Percentiles rank a stretch among this genome's conserved stretches.
Evolutionary conservation across 92 coral and sea anemone genomes (phyloP).

Genomic region (Phenganax marumi): DNA sequence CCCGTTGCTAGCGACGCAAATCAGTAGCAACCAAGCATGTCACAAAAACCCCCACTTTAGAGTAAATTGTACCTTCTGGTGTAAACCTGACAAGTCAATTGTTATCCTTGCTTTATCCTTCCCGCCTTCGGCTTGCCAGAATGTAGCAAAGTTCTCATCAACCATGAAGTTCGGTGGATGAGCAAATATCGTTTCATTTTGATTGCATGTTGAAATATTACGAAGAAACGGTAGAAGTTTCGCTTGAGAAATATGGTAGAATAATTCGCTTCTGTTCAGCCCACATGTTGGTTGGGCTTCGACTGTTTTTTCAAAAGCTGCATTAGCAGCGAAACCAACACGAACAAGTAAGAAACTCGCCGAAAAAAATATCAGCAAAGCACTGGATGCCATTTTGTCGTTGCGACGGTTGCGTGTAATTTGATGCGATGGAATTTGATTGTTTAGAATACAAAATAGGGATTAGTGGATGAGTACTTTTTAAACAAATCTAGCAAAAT

Average conservation of each 20-base stretch:
- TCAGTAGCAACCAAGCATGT: not conserved
- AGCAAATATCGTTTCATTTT: conserved; percentile 51
- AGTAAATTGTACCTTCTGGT: conserved; percentile 64
- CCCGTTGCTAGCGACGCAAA: conserved; percentile 43
- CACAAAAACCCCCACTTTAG: not conserved
- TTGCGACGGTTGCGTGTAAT: not conserved
- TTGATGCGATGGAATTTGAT: conserved; percentile 18
- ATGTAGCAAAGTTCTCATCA: conserved; percentile 62
- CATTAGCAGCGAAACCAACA: conserved; percentile 60
- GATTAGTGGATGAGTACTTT: not conserved
- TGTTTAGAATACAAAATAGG: conserved; percentile 3
- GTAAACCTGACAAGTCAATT: conserved; percentile 70
- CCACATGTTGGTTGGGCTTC: conserved; percentile 82
- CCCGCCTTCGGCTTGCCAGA: conserved; percentile 81
- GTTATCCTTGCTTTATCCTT: conserved; percentile 70
- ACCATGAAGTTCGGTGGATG: conserved; percentile 79
- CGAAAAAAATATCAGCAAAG: conserved; percentile 38
- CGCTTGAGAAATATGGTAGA: conserved; percentile 52
- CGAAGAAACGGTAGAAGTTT: conserved; percentile 38
- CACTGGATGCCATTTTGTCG: conserved; percentile 40
- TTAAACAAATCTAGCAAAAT: not conserved
- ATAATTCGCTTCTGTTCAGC: conserved; percentile 51
- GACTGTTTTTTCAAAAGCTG: conserved; percentile 61
- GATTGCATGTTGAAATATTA: conserved; percentile 52
- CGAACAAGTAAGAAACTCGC: conserved; percentile 22